phyloP scores from a whole-genome alignment of 2,888 invertebrate genomes.

The Eupithecia subumbrata region DNA sequence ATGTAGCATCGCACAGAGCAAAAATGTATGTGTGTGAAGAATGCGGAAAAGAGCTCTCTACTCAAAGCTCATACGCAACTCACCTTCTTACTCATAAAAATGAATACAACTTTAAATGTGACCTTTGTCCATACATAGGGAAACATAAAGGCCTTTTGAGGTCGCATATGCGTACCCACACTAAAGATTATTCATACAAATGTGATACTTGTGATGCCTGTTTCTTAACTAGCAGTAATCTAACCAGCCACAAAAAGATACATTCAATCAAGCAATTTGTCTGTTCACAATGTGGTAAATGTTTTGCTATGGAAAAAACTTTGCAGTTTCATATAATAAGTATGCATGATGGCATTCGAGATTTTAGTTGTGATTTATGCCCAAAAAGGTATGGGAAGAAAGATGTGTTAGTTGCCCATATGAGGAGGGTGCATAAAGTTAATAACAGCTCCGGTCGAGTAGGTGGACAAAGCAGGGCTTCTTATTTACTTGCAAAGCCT shows the following conservation, averaged over 20 bases:
- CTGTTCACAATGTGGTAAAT: slow-evolving; percentile 48
- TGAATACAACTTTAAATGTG: slow-evolving; percentile 56
- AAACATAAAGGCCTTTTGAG: slow-evolving; percentile 54
- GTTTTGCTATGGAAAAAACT: slow-evolving; percentile 45
- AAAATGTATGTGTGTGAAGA: slow-evolving; percentile 54
- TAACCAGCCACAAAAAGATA: slow-evolving; percentile 51
- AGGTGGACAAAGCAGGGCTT: not conserved
- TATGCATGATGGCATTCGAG: slow-evolving; percentile 48
- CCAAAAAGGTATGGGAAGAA: slow-evolving; percentile 53
- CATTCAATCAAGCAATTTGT: slow-evolving; percentile 38
- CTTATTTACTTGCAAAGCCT: slow-evolving; percentile 1
- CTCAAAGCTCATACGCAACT: slow-evolving; percentile 51
- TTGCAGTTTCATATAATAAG: slow-evolving; percentile 49
- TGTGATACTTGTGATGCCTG: slow-evolving; percentile 54
- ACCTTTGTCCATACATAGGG: slow-evolving; percentile 58
- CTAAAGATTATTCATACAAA: slow-evolving; percentile 56
- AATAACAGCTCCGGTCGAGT: not conserved
- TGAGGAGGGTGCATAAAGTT: slow-evolving; percentile 52
- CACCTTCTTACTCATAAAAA: slow-evolving; percentile 54
- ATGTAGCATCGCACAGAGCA: slow-evolving; percentile 47
- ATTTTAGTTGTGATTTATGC: slow-evolving; percentile 54
- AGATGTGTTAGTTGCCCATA: slow-evolving; percentile 53
- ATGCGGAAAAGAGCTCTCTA: slow-evolving; percentile 55
- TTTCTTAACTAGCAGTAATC: slow-evolving; percentile 59
- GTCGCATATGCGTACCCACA: slow-evolving; percentile 57